Base-by-base conservation (phyloP, 2,797 vertebrate genomes). In the Darevskia mixta region DNA sequence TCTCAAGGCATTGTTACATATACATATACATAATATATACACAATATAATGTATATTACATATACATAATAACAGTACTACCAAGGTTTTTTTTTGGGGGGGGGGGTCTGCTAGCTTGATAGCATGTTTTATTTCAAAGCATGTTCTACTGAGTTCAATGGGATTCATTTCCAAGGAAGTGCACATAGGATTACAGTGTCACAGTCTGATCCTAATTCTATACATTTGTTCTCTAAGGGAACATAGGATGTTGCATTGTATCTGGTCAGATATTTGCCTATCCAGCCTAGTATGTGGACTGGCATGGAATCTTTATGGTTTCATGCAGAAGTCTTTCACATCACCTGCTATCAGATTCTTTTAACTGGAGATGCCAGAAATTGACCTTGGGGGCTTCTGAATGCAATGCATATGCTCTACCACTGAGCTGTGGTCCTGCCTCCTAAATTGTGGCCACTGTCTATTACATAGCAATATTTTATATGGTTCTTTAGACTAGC, bases 1-100 rank as follows among this genome's bases (percentile, higher is more conserved):
- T 90, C 0, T 1, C 4, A 2, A 92, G 90, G 83, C 91, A 94
- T 88, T 91, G 8, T 38, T 49, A 2, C 79, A 38, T 72, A 35
- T 3, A 35, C 35, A 41, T 41, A 41, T 41, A 41, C 38, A 41
- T 41, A 41, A 41, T 41, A 41, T 41, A 41, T 41, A 41, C 38
- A 41, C 5, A 41, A 41, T 41, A 41, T 3, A 3, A 41, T 41
- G 38, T 41, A 41, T 91, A 13, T 38, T 49, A 2, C 79, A 38
- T 72, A 66, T 79, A 79, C 76, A 32, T 29, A 61, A 79, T 11
- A 69, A 55, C 15, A 67, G 18, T 71, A 64, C 55, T 87, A 41
- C 82, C 25, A 75, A 25, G 55, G 27, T 27, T 61, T 82, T 29
- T 84, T 61, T 8, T 13, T 0, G 49, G 49, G 49, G 49, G 49